Conservation (phyloP, 2,888 invertebrate genomes). For the Eristalinus sepulchralis region DNA sequence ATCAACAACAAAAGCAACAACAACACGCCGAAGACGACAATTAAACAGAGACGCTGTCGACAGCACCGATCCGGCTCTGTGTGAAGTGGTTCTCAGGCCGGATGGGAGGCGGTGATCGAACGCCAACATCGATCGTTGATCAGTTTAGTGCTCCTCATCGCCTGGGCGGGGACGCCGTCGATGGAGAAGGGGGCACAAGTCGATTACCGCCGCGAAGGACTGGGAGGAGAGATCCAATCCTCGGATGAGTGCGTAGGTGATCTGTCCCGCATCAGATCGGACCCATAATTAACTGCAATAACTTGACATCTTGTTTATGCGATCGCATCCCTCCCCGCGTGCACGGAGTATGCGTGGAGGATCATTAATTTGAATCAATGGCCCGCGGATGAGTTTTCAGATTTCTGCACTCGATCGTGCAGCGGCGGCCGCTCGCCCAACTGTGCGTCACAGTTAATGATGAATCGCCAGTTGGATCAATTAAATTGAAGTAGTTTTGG, state of each 20-base stretch:
- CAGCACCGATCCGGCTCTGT: background rate
- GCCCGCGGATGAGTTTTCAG: conserved; percentile 16
- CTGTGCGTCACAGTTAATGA: conserved; percentile 56
- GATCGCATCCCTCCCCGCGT: conserved; percentile 24
- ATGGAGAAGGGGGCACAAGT: no score
- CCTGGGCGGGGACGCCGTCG: no score
- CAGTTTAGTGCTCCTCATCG: conserved; percentile 56
- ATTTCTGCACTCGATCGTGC: conserved; percentile 53
- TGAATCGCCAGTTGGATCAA: conserved; percentile 38
- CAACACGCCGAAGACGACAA: conserved; percentile 47
- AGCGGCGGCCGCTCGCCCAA: background rate
- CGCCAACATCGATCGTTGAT: conserved; percentile 31
- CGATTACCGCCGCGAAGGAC: no score
- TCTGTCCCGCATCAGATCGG: conserved; percentile 32
- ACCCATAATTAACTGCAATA: conserved; percentile 53
- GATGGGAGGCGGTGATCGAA: conserved; percentile 23
- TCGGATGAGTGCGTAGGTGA: conserved; percentile 22
- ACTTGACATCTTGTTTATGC: conserved; percentile 64
- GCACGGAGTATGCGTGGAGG: conserved; percentile 17
- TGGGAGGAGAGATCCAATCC: background rate
- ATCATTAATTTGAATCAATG: conserved; percentile 68
- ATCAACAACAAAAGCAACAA: conserved; percentile 60
- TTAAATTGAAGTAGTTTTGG: conserved; percentile 18
- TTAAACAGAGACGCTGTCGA: conserved; percentile 36
- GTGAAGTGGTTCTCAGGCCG: background rate